Percentiles rank a stretch among this genome's conserved stretches.
These are phyloP conservation scores for Etheostoma perlongum DNA, from an alignment of 2,797 vertebrate genomes.

Conservation along the genomic window DNA sequence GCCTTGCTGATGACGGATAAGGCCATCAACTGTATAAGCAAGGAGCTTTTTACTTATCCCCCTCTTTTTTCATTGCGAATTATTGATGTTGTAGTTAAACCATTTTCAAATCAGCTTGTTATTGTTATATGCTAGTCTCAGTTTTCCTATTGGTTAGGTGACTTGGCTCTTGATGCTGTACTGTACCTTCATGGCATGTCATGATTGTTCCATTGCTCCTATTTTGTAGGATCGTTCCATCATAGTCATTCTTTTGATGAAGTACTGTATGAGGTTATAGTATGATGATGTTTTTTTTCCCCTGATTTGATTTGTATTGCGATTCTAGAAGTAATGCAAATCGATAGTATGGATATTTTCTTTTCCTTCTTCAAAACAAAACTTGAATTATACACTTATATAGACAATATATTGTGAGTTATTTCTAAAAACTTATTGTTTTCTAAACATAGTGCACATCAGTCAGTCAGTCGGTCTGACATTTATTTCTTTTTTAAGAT, in stretches of 20 bases:
- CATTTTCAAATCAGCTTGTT: conserved; percentile 35
- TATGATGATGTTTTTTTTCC: too few relatives aligned
- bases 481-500: too few relatives aligned
- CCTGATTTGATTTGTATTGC: too few relatives aligned
- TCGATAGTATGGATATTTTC: too few relatives aligned
- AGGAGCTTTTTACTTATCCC: conserved; percentile 34
- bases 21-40: conserved; percentile 50
- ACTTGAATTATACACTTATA: too few relatives aligned
- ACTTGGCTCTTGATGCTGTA: conserved; percentile 8
- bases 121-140: conserved; percentile 14
- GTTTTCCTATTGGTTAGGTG: conserved; percentile 37
- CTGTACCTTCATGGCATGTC: neutral
- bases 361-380: too few relatives aligned
- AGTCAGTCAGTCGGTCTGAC: too few relatives aligned
- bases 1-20: conserved; percentile 52
- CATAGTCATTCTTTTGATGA: neutral
- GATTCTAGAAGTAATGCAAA: too few relatives aligned
- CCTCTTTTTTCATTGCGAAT: conserved; percentile 33
- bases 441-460: too few relatives aligned
- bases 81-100: conserved; percentile 50
- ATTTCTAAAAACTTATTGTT: too few relatives aligned
- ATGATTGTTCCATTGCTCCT: neutral
- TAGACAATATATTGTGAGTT: too few relatives aligned
- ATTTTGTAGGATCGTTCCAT: too few relatives aligned
- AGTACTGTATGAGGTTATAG: neutral